Percentiles rank a stretch among this genome's conserved stretches.
These are phyloP conservation scores for Stigmatopora nigra DNA, from an alignment of 2,113 vertebrate species.

Conservation along the genomic window DNA sequence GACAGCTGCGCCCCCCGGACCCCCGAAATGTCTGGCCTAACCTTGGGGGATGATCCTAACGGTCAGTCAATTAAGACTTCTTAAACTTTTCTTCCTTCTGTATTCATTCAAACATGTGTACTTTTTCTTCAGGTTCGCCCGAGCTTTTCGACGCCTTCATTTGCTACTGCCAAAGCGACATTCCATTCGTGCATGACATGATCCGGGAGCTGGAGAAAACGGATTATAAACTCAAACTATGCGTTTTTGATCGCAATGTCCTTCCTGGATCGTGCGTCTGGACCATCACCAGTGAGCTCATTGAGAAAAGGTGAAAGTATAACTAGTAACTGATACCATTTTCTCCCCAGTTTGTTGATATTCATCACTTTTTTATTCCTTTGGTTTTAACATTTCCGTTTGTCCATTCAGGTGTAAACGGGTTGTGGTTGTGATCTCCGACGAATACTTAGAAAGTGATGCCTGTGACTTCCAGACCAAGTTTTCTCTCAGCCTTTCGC, in stretches of 20 bases:
- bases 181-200: conserved; percentile 91
- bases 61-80: conserved; percentile 60
- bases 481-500: conserved; percentile 92
- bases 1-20: conserved; percentile 79
- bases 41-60: conserved; percentile 74
- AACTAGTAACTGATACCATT: not conserved
- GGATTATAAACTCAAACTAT: conserved; percentile 80
- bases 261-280: conserved; percentile 91
- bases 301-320: conserved; percentile 79
- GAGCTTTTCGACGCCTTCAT: conserved; percentile 95
- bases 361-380: too few species aligned
- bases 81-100: not conserved
- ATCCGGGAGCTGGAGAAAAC: conserved; percentile 89
- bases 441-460: conserved; percentile 89
- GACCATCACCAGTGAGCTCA: conserved; percentile 93
- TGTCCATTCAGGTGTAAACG: conserved; percentile 77
- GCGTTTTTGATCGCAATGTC: conserved; percentile 92
- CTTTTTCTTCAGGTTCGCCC: conserved; percentile 42
- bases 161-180: conserved; percentile 90
- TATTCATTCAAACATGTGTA: not conserved
- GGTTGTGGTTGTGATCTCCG: conserved; percentile 94
- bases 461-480: conserved; percentile 98
- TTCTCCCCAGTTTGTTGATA: not conserved
- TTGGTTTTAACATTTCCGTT: not conserved
- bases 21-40: conserved; percentile 68